Conservation (phyloP, 2,797 vertebrate species). For the Nothura maculosa region DNA sequence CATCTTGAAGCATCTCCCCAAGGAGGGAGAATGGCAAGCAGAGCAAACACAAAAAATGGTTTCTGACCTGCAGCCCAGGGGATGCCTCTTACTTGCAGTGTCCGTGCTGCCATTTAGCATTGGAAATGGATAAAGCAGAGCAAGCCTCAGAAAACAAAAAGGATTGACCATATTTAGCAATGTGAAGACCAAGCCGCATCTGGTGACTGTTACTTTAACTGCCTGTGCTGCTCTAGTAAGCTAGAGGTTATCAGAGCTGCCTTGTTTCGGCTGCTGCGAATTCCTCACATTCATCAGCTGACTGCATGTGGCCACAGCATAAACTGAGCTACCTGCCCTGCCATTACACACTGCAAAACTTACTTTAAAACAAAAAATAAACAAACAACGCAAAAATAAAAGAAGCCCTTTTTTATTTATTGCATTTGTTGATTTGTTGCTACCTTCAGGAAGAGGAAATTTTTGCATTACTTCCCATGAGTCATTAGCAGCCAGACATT, state of each 20-base stretch:
- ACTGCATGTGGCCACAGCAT: neutral
- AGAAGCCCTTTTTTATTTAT: neutral
- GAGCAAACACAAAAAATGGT: neutral
- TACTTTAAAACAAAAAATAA: neutral
- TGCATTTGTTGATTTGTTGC: neutral
- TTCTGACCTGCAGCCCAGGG: accelerated
- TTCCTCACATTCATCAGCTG: neutral
- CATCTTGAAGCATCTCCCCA: neutral
- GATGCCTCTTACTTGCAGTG: neutral
- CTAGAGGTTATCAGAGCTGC: neutral
- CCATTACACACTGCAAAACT: neutral
- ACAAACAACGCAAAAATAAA: neutral
- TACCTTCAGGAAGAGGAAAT: neutral
- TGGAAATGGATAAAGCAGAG: neutral
- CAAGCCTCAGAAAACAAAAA: neutral
- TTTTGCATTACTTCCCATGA: neutral
- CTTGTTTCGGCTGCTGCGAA: neutral
- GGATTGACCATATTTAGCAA: neutral
- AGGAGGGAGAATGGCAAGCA: neutral
- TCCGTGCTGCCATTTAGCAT: neutral
- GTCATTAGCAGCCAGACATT: neutral
- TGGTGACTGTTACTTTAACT: neutral
- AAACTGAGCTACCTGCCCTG: neutral
- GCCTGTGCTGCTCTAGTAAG: neutral
- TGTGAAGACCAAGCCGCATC: neutral